phyloP scores from a whole-genome alignment of 2,888 invertebrate genomes.

The Idaea aversata region DNA sequence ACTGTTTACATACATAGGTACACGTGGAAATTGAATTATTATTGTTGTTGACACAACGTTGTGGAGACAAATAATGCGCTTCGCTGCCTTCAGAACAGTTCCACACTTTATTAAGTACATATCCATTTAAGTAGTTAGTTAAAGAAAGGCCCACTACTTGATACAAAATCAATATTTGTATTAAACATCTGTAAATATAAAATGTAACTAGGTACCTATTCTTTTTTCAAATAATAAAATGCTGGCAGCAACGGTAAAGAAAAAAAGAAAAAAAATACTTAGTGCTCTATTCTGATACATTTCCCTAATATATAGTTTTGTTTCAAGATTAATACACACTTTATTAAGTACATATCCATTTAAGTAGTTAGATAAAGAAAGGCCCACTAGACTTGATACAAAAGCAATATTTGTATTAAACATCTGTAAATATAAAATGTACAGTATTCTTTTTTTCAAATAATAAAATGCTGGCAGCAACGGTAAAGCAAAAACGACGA shows the following conservation, averaged over 20 bases:
- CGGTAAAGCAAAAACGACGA: neutral
- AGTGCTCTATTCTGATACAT: neutral
- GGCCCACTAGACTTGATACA: too few species aligned
- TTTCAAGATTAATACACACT: constrained; percentile 25
- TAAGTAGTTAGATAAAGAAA: too few species aligned
- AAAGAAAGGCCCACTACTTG: too few species aligned
- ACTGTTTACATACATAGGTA: constrained; percentile 12
- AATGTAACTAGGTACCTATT: too few species aligned
- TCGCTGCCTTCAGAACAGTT: neutral
- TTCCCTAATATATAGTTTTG: constrained; percentile 2
- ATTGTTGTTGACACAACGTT: constrained; percentile 14
- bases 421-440: too few species aligned
- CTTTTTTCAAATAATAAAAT: too few species aligned
- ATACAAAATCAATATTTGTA: too few species aligned
- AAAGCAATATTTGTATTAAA: too few species aligned
- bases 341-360: constrained; percentile 1
- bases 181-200: too few species aligned
- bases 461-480: too few species aligned
- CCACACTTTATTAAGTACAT: neutral
- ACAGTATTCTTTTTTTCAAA: too few species aligned
- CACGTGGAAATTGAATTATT: constrained; percentile 20
- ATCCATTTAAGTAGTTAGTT: neutral
- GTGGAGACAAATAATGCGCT: constrained; percentile 5
- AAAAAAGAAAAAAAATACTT: neutral
- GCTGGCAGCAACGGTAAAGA: too few species aligned